Evolutionary conservation across 2,797 vertebrate genomes (phyloP).

Genomic region (Tragelaphus oryx): DNA sequence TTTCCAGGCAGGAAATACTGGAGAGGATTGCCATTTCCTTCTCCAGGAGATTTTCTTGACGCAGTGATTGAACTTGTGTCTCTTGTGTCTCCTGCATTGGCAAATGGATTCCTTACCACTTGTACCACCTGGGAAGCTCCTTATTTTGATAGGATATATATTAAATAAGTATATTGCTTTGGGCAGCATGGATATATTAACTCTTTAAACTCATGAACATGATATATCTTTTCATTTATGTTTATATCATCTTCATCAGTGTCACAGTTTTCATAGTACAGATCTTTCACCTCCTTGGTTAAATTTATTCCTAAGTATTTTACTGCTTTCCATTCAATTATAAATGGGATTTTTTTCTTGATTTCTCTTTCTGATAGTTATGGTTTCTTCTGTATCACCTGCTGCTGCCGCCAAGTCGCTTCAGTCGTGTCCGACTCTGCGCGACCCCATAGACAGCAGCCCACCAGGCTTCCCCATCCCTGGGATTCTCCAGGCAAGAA

Average conservation of each 20-base stretch:
- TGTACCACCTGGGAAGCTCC: background rate
- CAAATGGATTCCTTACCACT: background rate
- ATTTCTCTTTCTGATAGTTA: background rate
- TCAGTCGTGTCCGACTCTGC: no score
- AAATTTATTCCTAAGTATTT: background rate
- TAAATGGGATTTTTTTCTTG: background rate
- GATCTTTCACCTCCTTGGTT: background rate
- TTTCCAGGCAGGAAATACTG: background rate
- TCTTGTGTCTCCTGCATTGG: background rate
- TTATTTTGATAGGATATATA: background rate
- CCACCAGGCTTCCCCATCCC: no score
- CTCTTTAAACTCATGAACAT: background rate
- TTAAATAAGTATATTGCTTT: background rate
- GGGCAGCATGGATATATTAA: background rate
- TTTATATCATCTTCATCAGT: background rate
- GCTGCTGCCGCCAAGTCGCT: no score
- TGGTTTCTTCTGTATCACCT: background rate
- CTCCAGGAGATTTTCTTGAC: background rate
- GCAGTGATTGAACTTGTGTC: background rate
- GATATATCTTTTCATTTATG: background rate
- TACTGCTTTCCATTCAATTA: background rate
- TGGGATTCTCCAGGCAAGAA: no score
- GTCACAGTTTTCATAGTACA: background rate
- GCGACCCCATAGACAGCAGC: no score
- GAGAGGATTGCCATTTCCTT: background rate